phyloP scores from a whole-genome alignment of 2,797 vertebrate genomes.

The Helicolenus hilgendorfi region DNA sequence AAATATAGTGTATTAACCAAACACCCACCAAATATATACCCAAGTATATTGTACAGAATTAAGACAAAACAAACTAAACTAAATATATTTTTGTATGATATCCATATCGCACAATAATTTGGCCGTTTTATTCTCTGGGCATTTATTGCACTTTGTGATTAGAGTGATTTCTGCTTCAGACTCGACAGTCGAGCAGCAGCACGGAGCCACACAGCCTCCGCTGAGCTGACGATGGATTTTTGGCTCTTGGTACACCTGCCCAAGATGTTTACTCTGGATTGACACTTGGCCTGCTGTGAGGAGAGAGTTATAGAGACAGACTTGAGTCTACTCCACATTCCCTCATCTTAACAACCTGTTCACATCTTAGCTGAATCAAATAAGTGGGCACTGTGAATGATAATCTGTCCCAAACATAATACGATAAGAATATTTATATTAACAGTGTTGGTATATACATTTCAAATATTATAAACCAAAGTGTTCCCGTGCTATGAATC shows the following conservation, averaged over 20 bases:
- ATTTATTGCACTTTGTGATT: conserved; percentile 2
- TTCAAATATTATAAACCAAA: not conserved
- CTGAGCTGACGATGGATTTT: conserved; percentile 41
- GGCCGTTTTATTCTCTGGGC: not conserved
- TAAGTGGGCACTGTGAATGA: not conserved
- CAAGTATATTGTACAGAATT: not conserved
- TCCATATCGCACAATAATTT: not conserved
- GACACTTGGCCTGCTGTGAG: conserved; percentile 42
- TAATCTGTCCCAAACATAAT: not conserved
- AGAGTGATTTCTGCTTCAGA: conserved; percentile 13
- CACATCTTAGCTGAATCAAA: conserved; percentile 7
- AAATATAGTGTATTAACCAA: not conserved
- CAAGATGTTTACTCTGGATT: conserved; percentile 55
- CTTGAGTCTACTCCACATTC: not conserved
- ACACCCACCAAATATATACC: not conserved
- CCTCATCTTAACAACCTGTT: conserved; percentile 6
- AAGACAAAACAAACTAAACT: not conserved
- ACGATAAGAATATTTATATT: not conserved
- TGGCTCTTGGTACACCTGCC: conserved; percentile 66
- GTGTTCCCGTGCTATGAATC: not conserved
- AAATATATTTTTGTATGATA: not conserved
- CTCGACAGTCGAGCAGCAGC: conserved; percentile 19
- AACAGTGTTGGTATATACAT: not conserved
- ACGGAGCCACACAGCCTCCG: conserved; percentile 14
- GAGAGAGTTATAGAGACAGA: not conserved